Evolutionary conservation across 1,140 invertebrate species (phyloP), one percentile per base, ranked within the genome.

Genomic region (Tetragnatha versicolor): DNA sequence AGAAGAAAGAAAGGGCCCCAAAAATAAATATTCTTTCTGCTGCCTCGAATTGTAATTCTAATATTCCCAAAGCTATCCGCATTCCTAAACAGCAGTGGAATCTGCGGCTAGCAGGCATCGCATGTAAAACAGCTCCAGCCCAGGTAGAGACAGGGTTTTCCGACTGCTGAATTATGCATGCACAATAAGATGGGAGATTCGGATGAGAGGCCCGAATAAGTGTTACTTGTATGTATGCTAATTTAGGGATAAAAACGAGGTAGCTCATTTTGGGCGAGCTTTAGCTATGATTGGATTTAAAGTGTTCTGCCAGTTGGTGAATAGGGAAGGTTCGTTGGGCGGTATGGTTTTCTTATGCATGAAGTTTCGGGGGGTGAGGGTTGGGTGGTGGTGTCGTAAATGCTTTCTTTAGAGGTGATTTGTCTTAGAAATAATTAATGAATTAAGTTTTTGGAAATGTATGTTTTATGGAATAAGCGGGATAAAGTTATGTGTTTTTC

Each of bases 151-250:
- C 29, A 25, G 27, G 68, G 45, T 55, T 53, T 70, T 70, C 42
- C 20, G 49, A 20, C 68, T 70, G 47, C 25, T 70, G 68, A 53
- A 70, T 70, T 53, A 70, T 70, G 68, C 68, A 70, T 70, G 68
- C 68, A 55, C 49, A 55, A 55, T 27, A 63, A 20, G 47, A 70
- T 66, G 39, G 63, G 37, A 53, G 51, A 37, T 70, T 37, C 29
- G 31, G 31, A 55, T 53, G 31, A 55, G 33, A 70, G 49, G 55
- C 47, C 68, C 25, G 47, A 70, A 70, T 70, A 70, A 70, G 68
- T 70, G 68, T 70, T 70, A 70, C 68, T 70, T 70, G 68, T 70
- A 70, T 70, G 68, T 70, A 70, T 70, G 68, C 68, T 70, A 70
- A 70, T 70, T 70, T 70, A 53, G 49, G 68, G 68, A 70, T 70